Base-by-base conservation (phyloP, 2,113 vertebrate genomes). In the Raja brachyura region DNA sequence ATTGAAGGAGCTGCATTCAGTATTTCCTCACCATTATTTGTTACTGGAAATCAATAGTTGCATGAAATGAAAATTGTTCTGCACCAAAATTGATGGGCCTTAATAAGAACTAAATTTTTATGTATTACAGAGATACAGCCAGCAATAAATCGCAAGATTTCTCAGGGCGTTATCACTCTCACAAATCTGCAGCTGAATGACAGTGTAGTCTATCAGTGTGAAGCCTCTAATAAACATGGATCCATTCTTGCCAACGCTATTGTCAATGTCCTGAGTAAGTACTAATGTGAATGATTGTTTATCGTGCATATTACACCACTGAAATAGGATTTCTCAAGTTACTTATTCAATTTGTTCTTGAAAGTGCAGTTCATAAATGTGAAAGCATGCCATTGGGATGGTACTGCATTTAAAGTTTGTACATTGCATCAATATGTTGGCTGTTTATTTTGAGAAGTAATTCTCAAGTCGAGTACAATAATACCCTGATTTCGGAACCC, bases 131-230 rank as follows among this genome's bases (percentile, higher is more conserved):
- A 74, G 68, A 74, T 93, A 76, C 56, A 78, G 33, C 0, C 77
- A 83, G 48, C 70, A 83, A 79, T 94, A 63, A 97, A 96, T 94
- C 95, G 96, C 94, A 96, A 94, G 93, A 75, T 94, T 28, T 93
- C 94, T 10, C 95, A 94, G 8, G 94, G 96, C 33, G 97, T 97
- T 94, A 96, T 99, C 92, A 95, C 96, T 93, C 94, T 99, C 75
- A 96, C 95, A 75, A 97, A 98, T 1, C 95, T 97, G 66, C 96
- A 97, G 77, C 95, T 96, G 0, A 96, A 96, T 48, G 98, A 99
- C 95, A 98, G 97, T 0, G 98, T 97, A 0, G 98, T 98, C 28
- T 99, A 97, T 94, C 99, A 99, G 94, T 99, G 99, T 0, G 98
- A 98, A 94, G 98, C 98, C 83, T 96, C 96, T 75, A 99, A 99